Percentiles rank a stretch among this genome's conserved stretches.
Evolutionary conservation across 2,113 vertebrate genomes (phyloP).

Genomic region (Pelecanoides urinatrix): DNA sequence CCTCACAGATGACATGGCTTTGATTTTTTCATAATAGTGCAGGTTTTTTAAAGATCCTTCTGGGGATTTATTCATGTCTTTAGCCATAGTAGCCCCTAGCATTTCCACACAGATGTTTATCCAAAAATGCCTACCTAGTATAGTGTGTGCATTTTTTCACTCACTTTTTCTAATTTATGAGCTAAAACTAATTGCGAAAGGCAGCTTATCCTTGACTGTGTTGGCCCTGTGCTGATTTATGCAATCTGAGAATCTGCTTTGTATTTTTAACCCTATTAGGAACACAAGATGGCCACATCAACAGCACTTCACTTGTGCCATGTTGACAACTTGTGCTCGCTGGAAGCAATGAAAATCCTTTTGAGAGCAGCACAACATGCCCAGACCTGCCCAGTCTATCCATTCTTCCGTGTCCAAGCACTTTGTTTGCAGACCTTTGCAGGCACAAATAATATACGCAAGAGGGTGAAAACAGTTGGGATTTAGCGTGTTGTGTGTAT

Average conservation of each 20-base stretch:
- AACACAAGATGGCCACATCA: background rate
- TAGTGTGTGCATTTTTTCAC: background rate
- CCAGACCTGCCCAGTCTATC: background rate
- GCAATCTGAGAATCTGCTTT: background rate
- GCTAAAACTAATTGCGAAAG: background rate
- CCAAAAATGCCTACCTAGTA: background rate
- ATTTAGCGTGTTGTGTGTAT: rapidly evolving
- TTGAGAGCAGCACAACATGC: rapidly evolving
- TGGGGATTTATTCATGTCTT: background rate
- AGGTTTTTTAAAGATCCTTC: background rate
- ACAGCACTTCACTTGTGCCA: background rate
- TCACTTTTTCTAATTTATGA: background rate
- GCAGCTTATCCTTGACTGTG: background rate
- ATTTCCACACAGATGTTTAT: background rate
- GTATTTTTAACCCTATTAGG: background rate
- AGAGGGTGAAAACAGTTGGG: background rate
- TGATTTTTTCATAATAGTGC: background rate
- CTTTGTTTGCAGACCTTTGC: background rate
- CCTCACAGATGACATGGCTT: background rate
- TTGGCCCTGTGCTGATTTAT: background rate
- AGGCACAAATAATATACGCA: background rate
- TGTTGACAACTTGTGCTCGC: rapidly evolving
- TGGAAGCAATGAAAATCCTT: background rate
- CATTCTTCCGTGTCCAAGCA: background rate
- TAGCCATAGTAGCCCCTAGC: background rate